Base-by-base conservation (phyloP, 2,888 invertebrate genomes). In the Trissolcus japonicus region DNA sequence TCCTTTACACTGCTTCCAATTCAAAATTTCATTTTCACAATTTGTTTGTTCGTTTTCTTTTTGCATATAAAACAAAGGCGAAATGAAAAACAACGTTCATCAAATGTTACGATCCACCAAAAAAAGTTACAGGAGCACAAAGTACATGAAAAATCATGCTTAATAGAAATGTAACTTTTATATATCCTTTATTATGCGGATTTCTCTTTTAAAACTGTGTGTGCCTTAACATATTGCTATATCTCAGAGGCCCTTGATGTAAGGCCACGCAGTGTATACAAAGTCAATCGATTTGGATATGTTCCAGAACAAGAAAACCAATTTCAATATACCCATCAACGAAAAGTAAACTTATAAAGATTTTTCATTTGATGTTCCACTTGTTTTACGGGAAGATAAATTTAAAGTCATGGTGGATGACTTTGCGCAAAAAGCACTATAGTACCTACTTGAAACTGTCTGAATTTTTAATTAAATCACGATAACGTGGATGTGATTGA, bases 201-300 rank as follows among this genome's bases (percentile, higher is more conserved):
- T 61, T 40, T 69, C 50, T 11, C 53, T 9, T 6, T 25, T 17
- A n/a, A 11, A 46, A 59, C 56, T 59, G 59, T 57, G 57, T 57
- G 16, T 63, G 25, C 14, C 40, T 65, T 54, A 48, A 65, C 50
- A 60, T 60, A 11, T 14, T 50, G 54, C 54, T 55, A 59, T 66
- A 59, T 66, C 63, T 25, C 55, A 54, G 13, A 17, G 50, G 55
- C 50, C 66, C 41, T 73, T 56, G 19, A 74, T 57, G 66, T 50
- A 74, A 66, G 55, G 66, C 51, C 46, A 56, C 48, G 51, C 54
- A 17, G 17, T 16, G 57, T 57, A 62, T 62, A 53, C 57, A 62
- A 74, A 67, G 14, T 65, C 63, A 68, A 75, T 75, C 69, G 68
- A 75, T 69, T 65, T 75, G 75, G 75, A 69, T 60, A 29, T 59